These are phyloP conservation scores for Tetramorium simillimum DNA, from an alignment of 1,140 invertebrate species.

Conservation along the genomic window DNA sequence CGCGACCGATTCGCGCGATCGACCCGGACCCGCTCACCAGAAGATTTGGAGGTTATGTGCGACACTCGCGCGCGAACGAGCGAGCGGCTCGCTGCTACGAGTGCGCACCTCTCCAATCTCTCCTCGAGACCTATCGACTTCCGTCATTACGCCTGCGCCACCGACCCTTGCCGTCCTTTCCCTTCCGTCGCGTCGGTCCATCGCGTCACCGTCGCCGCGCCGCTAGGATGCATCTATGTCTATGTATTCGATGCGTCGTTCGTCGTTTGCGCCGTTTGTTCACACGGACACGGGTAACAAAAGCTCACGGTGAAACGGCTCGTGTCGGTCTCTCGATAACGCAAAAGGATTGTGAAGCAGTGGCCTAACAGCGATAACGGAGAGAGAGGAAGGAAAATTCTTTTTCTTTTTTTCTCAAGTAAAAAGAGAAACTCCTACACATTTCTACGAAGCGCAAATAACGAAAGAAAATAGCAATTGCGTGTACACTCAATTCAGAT, in stretches of 20 bases:
- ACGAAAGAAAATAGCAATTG: background rate
- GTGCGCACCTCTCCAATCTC: slow-evolving; percentile 16
- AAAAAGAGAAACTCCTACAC: no score
- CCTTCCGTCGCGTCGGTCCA: background rate
- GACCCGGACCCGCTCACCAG: slow-evolving; percentile 27
- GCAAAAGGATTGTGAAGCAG: background rate
- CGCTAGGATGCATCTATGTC: background rate
- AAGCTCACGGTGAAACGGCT: background rate
- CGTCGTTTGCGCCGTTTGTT: background rate
- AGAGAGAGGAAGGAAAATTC: background rate
- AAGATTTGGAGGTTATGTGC: slow-evolving; percentile 72
- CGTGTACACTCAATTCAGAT: background rate
- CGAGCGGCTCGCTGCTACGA: slow-evolving; percentile 38
- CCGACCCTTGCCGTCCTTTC: background rate
- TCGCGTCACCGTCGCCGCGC: background rate
- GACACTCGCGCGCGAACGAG: background rate
- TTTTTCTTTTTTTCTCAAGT: background rate
- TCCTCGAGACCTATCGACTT: slow-evolving; percentile 71
- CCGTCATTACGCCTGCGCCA: slow-evolving; percentile 59
- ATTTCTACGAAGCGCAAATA: background rate
- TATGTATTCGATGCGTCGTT: background rate
- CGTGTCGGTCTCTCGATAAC: background rate
- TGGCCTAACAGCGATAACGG: background rate
- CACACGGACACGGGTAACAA: background rate
- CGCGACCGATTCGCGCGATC: background rate